These are phyloP conservation scores for Meteorus cinctellus DNA, from an alignment of 2,888 invertebrate species.

Conservation along the genomic window DNA sequence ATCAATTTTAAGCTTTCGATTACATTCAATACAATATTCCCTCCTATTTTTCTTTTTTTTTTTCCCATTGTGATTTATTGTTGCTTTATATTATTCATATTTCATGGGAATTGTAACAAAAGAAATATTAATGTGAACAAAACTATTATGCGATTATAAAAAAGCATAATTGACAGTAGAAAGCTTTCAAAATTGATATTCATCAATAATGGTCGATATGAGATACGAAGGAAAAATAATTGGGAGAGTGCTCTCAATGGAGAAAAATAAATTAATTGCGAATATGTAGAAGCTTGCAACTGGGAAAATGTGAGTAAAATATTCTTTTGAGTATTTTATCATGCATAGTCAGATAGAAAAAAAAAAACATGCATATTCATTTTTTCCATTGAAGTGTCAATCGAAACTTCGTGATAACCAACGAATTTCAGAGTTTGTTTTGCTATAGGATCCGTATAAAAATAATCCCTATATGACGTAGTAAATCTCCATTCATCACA, in stretches of 20 bases:
- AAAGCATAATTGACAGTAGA: too few species aligned
- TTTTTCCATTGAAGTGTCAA: too few species aligned
- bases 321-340: too few species aligned
- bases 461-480: too few species aligned
- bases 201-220: too few species aligned
- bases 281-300: neutral
- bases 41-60: neutral
- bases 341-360: neutral
- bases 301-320: neutral
- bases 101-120: neutral
- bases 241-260: neutral
- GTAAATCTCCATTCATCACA: too few species aligned
- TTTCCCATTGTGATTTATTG: neutral
- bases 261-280: neutral
- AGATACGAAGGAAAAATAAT: too few species aligned
- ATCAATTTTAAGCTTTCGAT: neutral
- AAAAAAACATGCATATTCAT: neutral
- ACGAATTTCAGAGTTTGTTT: too few species aligned
- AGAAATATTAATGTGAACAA: neutral
- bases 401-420: too few species aligned
- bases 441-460: too few species aligned
- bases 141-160: neutral
- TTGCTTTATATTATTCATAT: neutral
- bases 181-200: too few species aligned
- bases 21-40: neutral